These are phyloP conservation scores for Tricholaema leucomelas DNA, from an alignment of 2,113 vertebrate genomes.

Conservation along the genomic window DNA sequence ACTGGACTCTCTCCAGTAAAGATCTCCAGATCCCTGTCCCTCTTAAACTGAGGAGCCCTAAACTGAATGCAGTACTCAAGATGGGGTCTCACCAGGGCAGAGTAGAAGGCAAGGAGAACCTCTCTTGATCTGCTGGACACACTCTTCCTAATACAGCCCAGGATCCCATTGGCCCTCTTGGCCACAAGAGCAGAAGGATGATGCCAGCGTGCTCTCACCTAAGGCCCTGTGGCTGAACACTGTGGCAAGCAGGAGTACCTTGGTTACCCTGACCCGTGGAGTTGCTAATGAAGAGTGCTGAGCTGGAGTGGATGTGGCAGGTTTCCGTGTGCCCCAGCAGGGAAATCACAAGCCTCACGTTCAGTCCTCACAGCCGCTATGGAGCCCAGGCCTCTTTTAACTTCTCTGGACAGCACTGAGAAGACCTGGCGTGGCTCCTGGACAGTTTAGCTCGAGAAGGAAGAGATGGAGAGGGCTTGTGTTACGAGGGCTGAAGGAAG, in stretches of 20 bases:
- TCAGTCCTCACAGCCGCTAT: accelerated
- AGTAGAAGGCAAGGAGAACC: too few relatives aligned
- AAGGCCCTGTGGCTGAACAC: accelerated
- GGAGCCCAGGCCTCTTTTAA: not conserved
- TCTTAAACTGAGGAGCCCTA: too few relatives aligned
- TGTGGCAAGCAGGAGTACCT: not conserved
- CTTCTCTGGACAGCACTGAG: not conserved
- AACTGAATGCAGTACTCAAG: too few relatives aligned
- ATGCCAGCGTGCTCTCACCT: not conserved
- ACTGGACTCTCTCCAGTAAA: too few relatives aligned
- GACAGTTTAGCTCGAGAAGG: not conserved
- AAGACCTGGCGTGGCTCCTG: not conserved
- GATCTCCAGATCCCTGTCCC: too few relatives aligned
- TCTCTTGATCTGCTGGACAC: too few relatives aligned
- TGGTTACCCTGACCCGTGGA: accelerated
- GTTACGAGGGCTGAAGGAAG: not conserved
- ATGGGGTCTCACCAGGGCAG: too few relatives aligned
- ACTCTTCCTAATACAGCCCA: too few relatives aligned
- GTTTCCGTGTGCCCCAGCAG: not conserved
- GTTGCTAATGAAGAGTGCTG: not conserved
- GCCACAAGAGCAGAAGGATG: not conserved
- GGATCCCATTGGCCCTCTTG: too few relatives aligned
- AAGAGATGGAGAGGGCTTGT: not conserved
- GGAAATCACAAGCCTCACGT: not conserved
- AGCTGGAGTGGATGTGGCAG: not conserved